Percentiles rank a stretch among this genome's conserved stretches.
These are phyloP conservation scores for Lomographa bimaculata DNA, from an alignment of 2,888 invertebrate species.

Conservation along the genomic window DNA sequence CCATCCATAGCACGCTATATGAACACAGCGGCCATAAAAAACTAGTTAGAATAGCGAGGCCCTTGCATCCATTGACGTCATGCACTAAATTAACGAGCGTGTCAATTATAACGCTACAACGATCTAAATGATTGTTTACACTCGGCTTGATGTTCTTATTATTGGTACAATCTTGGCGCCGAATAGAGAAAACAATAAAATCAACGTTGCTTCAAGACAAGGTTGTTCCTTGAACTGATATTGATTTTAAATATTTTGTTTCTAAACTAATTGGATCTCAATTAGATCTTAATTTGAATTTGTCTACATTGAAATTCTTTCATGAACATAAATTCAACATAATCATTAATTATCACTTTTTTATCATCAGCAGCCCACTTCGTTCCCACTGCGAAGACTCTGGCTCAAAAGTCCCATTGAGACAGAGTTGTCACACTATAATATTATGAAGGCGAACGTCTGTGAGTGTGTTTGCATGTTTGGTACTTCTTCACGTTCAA, in stretches of 20 bases:
- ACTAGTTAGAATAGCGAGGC: conserved; percentile 10
- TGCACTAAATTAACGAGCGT: conserved; percentile 15
- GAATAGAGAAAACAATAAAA: conserved; percentile 8
- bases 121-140: conserved; percentile 13
- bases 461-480: too few relatives aligned
- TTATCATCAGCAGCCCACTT: too few relatives aligned
- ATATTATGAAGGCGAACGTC: too few relatives aligned
- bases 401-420: too few relatives aligned
- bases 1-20: conserved; percentile 6
- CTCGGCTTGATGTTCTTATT: conserved; percentile 10
- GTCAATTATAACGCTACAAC: conserved; percentile 13
- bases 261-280: neutral
- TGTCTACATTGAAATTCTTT: neutral
- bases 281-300: too few relatives aligned
- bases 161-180: conserved; percentile 9
- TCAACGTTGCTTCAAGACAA: conserved; percentile 1
- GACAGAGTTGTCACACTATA: too few relatives aligned
- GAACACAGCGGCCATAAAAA: conserved; percentile 9
- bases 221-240: conserved; percentile 5
- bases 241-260: conserved; percentile 1
- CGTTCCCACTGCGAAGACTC: too few relatives aligned
- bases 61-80: conserved; percentile 29
- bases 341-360: too few relatives aligned
- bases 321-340: too few relatives aligned
- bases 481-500: too few relatives aligned